Percentiles rank a stretch among this genome's conserved stretches.
Conservation (phyloP, 2,797 vertebrate genomes). For the Sebastes iracundus region DNA sequence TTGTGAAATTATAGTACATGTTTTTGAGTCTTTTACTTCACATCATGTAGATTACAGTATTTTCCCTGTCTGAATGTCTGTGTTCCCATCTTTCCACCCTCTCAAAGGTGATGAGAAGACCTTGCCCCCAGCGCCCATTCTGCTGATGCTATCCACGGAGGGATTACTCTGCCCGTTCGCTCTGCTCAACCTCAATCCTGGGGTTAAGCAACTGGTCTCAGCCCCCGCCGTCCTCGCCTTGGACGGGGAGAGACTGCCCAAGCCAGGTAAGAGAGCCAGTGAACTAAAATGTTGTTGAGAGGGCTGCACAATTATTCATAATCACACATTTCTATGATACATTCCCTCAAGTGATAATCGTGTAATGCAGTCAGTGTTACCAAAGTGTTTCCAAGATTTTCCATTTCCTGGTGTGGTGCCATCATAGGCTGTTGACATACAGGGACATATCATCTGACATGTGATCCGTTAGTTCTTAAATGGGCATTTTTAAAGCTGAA, state of each 20-base stretch:
- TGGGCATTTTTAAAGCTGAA: not conserved
- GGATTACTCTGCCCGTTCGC: constrained; percentile 95
- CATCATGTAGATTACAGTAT: not conserved
- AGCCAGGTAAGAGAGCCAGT: constrained; percentile 78
- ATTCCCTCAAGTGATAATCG: not conserved
- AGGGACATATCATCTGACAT: not conserved
- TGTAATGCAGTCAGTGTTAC: not conserved
- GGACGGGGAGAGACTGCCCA: constrained; percentile 88
- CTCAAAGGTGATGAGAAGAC: constrained; percentile 90
- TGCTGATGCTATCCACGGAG: constrained; percentile 94
- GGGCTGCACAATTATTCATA: not conserved
- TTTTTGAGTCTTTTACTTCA: not conserved
- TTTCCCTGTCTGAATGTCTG: not conserved
- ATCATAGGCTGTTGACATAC: not conserved
- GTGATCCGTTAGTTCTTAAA: not conserved
- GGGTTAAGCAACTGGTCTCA: constrained; percentile 83
- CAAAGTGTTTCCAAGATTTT: not conserved
- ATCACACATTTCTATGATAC: not conserved
- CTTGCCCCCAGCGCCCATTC: constrained; percentile 88
- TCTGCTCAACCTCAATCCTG: constrained; percentile 91
- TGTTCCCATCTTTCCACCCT: not conserved
- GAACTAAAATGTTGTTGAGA: not conserved
- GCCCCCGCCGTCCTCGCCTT: constrained; percentile 66
- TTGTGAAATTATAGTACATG: not conserved
- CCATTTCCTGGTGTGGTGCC: not conserved